Base-by-base conservation (phyloP, 1,140 invertebrate genomes). In the Pseudomyrmex gracilis region DNA sequence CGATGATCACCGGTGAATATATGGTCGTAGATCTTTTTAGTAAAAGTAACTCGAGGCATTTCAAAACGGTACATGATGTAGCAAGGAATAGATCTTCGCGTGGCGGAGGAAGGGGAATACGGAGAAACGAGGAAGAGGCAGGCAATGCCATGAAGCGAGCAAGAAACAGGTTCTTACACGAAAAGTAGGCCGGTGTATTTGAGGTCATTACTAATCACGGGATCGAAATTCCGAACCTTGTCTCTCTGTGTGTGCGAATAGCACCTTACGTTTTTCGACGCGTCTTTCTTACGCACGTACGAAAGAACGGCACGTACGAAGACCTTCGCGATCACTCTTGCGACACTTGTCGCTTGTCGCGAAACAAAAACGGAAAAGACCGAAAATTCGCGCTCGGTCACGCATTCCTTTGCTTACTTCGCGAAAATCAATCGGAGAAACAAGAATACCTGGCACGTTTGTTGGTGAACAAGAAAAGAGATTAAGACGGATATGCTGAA, bases 141-240 rank as follows among this genome's bases (percentile, higher is more conserved):
- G 74, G 68, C 47, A 55, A 84, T 78, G 78, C 73, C 63, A 24
- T 47, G 34, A 34, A 34, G 63, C 58, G 17, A 78, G 55, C 49
- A 66, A 2, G 76, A 71, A 91, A 91, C 91, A 84, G 88, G 91
- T 92, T 92, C 80, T 80, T 80, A 8, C 58, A 8, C 55, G 71
- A 78, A 90, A 92, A 92, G 84, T 85, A 92, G 91, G 91, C 73
- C 92, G 87, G 85, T 73, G 77, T 58, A 86, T 91, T 90, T 90
- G 84, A 92, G 89, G 90, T 92, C 91, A 90, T 85, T 89, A 78
- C 85, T 88, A 86, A 88, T 87, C 70, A 51, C 10, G 8, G 34
- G 10, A 51, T 20, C 34, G 68, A 61, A 78, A 80, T 80, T 70
- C 71, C 77, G 82, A 76, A 57, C 24, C 49, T 12, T 10, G 51